These are phyloP conservation scores for Paraplagusia blochii DNA, from an alignment of 2,113 vertebrate genomes.

Conservation along the genomic window DNA sequence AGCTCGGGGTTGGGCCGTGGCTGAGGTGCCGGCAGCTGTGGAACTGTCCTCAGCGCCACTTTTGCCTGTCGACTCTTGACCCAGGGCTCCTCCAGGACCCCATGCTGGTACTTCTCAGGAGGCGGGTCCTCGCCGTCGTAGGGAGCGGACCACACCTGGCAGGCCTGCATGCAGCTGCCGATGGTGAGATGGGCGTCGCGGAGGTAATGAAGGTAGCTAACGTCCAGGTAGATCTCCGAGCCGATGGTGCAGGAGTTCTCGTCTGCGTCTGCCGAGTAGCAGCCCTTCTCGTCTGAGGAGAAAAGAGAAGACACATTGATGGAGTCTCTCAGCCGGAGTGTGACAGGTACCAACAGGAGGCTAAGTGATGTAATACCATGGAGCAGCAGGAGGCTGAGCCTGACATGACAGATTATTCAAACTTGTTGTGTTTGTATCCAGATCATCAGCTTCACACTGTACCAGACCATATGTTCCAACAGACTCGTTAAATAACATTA, in stretches of 20 bases:
- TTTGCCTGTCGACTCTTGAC: conserved; percentile 27
- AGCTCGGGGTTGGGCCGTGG: conserved; percentile 24
- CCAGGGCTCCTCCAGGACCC: conserved; percentile 70
- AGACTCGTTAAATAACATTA: conserved; percentile 8
- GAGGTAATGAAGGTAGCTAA: conserved; percentile 95
- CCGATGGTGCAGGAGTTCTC: conserved; percentile 84
- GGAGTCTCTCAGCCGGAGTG: conserved; percentile 9
- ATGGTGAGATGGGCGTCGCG: conserved; percentile 86
- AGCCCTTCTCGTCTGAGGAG: conserved; percentile 60
- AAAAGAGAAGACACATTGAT: conserved; percentile 23
- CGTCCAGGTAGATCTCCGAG: conserved; percentile 83
- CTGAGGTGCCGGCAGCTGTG: conserved; percentile 15
- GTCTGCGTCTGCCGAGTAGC: conserved; percentile 8
- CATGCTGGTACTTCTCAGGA: conserved; percentile 80
- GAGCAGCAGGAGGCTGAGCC: conserved; percentile 41
- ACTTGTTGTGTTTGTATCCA: conserved; percentile 24
- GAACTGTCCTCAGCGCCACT: conserved; percentile 43
- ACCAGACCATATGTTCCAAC: conserved; percentile 8
- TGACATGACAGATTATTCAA: conserved; percentile 27
- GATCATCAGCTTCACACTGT: conserved; percentile 19
- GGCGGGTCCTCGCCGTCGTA: conserved; percentile 89
- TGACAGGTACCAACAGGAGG: conserved; percentile 45
- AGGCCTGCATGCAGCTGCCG: conserved; percentile 81
- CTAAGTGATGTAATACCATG: conserved; percentile 37
- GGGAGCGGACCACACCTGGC: conserved; percentile 87